Conservation (phyloP, 2,797 vertebrate genomes). For the Bovichtus variegatus region DNA sequence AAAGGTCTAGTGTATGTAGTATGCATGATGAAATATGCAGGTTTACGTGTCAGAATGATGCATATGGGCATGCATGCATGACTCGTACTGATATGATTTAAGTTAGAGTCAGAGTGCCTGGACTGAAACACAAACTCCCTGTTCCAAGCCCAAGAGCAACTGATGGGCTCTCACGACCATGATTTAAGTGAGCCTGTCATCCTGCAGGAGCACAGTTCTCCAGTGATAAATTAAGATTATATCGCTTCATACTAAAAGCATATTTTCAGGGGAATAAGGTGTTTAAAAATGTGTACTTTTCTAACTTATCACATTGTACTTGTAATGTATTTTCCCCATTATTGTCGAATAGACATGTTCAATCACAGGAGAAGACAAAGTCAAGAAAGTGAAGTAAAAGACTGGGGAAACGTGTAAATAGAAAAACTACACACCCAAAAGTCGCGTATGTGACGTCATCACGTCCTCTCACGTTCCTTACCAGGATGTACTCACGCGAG, state of each 20-base stretch:
- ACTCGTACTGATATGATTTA: conserved; percentile 18
- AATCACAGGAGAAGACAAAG: neutral
- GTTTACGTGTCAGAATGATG: neutral
- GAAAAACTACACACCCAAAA: no score
- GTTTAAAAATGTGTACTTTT: neutral
- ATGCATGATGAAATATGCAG: conserved; percentile 3
- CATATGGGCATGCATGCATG: neutral
- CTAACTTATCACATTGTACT: neutral
- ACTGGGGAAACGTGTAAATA: no score
- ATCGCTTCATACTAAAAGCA: neutral
- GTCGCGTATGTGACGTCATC: no score
- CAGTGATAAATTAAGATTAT: neutral
- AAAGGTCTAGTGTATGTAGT: neutral
- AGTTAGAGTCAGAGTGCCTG: conserved; percentile 13
- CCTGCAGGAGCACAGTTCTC: neutral
- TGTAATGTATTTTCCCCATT: neutral
- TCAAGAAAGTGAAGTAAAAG: no score
- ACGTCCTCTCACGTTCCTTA: no score
- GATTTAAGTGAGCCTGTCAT: conserved; percentile 10
- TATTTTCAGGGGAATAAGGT: neutral
- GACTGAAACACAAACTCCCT: conserved; percentile 1
- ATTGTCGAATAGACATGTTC: neutral
- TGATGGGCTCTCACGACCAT: conserved; percentile 5
- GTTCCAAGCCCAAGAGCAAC: conserved; percentile 14
- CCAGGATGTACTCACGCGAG: no score